Percentiles rank a stretch among this genome's conserved stretches.
Evolutionary conservation across 1,140 invertebrate species (phyloP).

Genomic region (Drosophila parabipectinata): DNA sequence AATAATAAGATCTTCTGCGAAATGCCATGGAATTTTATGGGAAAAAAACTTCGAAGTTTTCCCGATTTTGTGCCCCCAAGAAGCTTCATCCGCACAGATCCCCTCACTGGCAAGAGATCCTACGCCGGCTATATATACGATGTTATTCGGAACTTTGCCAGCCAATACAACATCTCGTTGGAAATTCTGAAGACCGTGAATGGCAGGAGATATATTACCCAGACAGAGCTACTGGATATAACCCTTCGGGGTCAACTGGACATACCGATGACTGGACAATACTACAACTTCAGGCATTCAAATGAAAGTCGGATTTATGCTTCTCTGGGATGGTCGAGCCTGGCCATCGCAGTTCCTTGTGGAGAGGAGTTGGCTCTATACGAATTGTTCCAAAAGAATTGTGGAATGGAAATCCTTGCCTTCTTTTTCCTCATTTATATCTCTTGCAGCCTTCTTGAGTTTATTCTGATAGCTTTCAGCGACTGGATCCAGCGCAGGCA

Average conservation of each 20-base stretch:
- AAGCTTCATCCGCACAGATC: constrained; percentile 19
- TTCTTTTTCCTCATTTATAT: neutral
- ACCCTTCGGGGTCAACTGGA: constrained; percentile 22
- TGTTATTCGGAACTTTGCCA: constrained; percentile 9
- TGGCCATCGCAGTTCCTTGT: constrained; percentile 45
- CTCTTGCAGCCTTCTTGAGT: constrained; percentile 1
- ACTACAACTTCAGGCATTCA: neutral
- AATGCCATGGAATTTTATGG: constrained; percentile 27
- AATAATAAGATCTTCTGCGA: constrained; percentile 21
- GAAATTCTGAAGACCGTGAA: fast-evolving
- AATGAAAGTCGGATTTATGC: neutral
- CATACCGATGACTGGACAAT: constrained; percentile 7
- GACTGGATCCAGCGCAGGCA: neutral
- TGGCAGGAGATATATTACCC: fast-evolving
- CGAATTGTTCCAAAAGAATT: neutral
- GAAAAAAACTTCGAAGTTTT: constrained; percentile 23
- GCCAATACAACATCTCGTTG: constrained; percentile 30
- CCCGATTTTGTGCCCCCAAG: constrained; percentile 27
- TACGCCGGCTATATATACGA: constrained; percentile 1
- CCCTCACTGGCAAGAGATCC: neutral
- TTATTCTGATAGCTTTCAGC: neutral
- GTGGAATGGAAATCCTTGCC: fast-evolving
- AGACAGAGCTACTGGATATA: neutral
- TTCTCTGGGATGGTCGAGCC: neutral
- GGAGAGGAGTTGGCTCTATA: constrained; percentile 8